Conservation (phyloP, 2,113 vertebrate genomes). For the Lepidothrix coronata region DNA sequence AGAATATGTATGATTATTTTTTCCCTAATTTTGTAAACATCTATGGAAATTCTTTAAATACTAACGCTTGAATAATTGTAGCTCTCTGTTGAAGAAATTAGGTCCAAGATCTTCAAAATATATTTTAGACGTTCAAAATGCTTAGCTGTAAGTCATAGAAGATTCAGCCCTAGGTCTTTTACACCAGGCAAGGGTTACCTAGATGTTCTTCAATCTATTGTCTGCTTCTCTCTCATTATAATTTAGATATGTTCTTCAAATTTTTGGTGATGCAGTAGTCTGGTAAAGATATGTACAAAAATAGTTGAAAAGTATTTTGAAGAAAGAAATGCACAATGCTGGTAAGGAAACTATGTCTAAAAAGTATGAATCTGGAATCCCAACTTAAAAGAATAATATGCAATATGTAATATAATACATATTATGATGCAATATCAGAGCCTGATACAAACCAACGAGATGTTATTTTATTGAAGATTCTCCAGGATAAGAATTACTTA, state of each 20-base stretch:
- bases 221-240: neutral
- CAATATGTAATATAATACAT: neutral
- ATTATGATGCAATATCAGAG: neutral
- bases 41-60: neutral
- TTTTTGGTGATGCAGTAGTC: neutral
- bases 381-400: neutral
- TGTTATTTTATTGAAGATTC: neutral
- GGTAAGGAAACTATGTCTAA: neutral
- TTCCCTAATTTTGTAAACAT: neutral
- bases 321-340: neutral
- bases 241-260: neutral
- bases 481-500: neutral
- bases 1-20: neutral
- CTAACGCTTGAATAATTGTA: neutral
- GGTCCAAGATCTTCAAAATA: neutral
- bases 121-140: neutral
- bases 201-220: neutral
- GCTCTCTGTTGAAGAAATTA: neutral
- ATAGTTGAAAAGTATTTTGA: neutral
- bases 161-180: neutral
- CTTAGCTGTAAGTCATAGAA: neutral
- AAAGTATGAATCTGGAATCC: neutral
- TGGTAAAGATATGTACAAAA: neutral
- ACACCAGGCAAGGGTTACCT: neutral
- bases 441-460: neutral